Conservation (phyloP, 2,888 invertebrate genomes). For the Agrotis clavis region DNA sequence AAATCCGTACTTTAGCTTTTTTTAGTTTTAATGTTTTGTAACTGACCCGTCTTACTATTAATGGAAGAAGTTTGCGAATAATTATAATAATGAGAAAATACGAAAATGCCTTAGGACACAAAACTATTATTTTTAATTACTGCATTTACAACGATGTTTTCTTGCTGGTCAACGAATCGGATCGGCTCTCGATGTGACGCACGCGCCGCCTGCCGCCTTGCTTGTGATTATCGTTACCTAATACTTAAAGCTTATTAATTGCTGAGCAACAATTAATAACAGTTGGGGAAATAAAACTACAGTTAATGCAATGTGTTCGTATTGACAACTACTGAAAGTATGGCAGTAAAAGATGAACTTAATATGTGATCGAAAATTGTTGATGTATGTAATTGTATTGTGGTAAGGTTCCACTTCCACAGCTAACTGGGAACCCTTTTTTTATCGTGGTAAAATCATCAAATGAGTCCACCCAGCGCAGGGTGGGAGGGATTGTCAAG, state of each 20-base stretch:
- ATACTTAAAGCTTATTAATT: conserved; percentile 5
- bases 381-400: not conserved
- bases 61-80: too few species aligned
- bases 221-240: conserved; percentile 5
- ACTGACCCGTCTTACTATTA: not conserved
- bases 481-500: too few species aligned
- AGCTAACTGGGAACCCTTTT: too few species aligned
- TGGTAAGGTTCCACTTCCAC: too few species aligned
- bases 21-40: not conserved
- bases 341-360: not conserved
- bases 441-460: too few species aligned
- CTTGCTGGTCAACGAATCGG: conserved; percentile 5
- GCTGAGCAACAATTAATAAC: not conserved
- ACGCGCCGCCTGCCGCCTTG: conserved; percentile 8
- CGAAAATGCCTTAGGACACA: not conserved
- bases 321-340: not conserved
- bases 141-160: not conserved
- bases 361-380: not conserved
- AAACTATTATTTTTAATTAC: conserved; percentile 6
- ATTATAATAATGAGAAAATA: too few species aligned
- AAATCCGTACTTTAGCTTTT: not conserved
- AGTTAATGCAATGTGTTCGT: not conserved
- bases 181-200: conserved; percentile 14
- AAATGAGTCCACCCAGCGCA: too few species aligned
- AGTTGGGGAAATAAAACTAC: not conserved